Percentiles rank a stretch among this genome's conserved stretches.
These are phyloP conservation scores for Pteropus rufus DNA, from an alignment of 2,797 vertebrate genomes.

Conservation along the genomic window DNA sequence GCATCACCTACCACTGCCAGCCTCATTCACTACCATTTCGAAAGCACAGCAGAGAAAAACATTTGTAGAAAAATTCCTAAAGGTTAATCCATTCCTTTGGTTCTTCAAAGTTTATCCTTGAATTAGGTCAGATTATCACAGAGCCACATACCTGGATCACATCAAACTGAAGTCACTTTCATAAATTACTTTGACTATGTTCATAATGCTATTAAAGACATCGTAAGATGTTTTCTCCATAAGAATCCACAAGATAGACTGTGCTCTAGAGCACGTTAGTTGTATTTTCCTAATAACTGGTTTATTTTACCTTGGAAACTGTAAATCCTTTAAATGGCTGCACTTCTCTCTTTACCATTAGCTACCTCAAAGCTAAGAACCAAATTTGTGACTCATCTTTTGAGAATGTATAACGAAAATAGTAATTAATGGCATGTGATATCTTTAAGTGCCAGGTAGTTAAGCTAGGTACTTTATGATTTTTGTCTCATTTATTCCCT, in stretches of 20 bases:
- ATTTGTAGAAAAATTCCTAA: background rate
- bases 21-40: background rate
- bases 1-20: background rate
- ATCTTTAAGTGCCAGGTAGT: background rate
- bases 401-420: background rate
- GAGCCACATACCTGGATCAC: background rate
- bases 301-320: slow-evolving; percentile 9
- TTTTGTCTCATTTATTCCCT: background rate
- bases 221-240: background rate
- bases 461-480: background rate
- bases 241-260: background rate
- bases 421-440: background rate
- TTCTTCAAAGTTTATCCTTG: background rate
- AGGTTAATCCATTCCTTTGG: background rate
- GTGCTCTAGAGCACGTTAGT: background rate
- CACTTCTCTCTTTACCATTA: slow-evolving; percentile 2
- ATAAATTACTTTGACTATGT: background rate
- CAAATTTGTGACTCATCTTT: background rate
- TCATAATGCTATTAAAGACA: background rate
- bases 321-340: background rate
- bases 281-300: background rate
- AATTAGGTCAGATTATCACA: background rate
- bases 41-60: background rate
- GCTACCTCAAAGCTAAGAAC: background rate
- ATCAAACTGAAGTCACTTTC: background rate